These are phyloP conservation scores for Mesitornis unicolor DNA, from an alignment of 2,113 vertebrate species.

Conservation along the genomic window DNA sequence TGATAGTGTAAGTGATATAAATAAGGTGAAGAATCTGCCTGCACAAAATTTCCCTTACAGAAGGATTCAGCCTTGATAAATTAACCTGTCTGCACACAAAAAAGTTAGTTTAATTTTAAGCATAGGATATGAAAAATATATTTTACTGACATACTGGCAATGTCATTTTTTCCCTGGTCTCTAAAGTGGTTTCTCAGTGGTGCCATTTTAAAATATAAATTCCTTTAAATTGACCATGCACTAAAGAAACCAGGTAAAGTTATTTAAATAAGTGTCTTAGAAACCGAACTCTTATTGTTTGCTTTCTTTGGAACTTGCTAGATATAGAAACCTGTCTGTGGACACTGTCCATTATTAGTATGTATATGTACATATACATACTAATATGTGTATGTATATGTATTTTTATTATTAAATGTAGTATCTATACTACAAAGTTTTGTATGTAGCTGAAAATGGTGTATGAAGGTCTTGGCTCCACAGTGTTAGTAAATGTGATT, in stretches of 20 bases:
- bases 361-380: too few species aligned
- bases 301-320: background rate
- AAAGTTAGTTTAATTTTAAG: background rate
- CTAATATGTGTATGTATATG: too few species aligned
- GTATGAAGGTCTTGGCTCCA: too few species aligned
- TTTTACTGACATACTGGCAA: background rate
- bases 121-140: background rate
- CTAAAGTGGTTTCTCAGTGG: background rate
- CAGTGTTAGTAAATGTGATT: background rate
- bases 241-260: background rate
- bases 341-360: rapidly evolving
- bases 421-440: background rate
- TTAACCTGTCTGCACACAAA: background rate
- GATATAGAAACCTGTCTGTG: background rate
- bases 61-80: background rate
- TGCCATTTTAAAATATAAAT: background rate
- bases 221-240: background rate
- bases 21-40: background rate
- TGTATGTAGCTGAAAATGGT: background rate
- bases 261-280: background rate
- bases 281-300: background rate
- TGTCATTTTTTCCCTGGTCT: background rate
- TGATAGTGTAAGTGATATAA: background rate
- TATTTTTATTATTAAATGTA: too few species aligned
- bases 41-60: background rate